phyloP scores from a whole-genome alignment of 2,888 invertebrate genomes.

The Dasypolia templi region DNA sequence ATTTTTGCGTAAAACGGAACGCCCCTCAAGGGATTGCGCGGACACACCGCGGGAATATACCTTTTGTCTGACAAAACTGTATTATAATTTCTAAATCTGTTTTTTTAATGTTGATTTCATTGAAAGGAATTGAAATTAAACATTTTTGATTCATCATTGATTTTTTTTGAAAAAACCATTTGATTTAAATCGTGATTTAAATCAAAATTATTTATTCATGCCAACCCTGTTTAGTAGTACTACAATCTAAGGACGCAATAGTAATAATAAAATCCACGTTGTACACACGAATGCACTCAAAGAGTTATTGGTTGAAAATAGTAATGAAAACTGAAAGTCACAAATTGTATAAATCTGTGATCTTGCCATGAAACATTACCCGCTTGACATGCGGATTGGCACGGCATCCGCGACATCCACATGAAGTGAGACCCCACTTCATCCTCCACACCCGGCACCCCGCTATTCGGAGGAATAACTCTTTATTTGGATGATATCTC shows the following conservation, averaged over 20 bases:
- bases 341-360: neutral
- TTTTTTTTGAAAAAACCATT: too few relatives aligned
- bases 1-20: too few relatives aligned
- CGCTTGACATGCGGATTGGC: neutral
- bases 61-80: too few relatives aligned
- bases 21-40: too few relatives aligned
- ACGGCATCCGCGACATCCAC: neutral
- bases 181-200: too few relatives aligned
- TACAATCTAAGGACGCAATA: neutral
- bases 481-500: neutral
- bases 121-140: too few relatives aligned
- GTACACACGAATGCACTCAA: neutral
- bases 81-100: too few relatives aligned
- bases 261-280: neutral
- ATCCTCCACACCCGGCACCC: too few relatives aligned
- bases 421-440: neutral
- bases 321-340: neutral
- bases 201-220: too few relatives aligned
- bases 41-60: too few relatives aligned
- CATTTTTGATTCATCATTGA: too few relatives aligned
- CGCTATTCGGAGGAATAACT: neutral
- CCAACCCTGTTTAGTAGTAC: neutral
- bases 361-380: slow-evolving; percentile 2
- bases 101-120: too few relatives aligned
- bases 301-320: neutral